Evolutionary conservation across 2,888 invertebrate genomes (phyloP), one percentile per base, ranked within the genome.

Genomic region (Synanthedon andrenaeformis): DNA sequence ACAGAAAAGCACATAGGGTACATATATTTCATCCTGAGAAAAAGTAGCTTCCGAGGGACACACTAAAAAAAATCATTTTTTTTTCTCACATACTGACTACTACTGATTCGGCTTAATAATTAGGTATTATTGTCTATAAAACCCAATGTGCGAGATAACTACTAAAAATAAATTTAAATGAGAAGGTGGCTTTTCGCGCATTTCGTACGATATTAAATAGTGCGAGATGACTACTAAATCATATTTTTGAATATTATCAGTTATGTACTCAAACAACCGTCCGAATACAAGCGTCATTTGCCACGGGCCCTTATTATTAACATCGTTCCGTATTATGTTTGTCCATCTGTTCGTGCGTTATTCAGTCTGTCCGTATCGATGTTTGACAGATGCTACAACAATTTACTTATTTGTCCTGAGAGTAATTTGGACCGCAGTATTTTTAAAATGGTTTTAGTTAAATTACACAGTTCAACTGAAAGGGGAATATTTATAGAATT

Each of bases 301-400:
- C 14, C 13, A 14, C n/a, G n/a, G 8, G 12, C 49, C 49, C 23
- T 49, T 51, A 19, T 49, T 53, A 19, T 23, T 49, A 12, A 23
- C 8, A 19, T 49, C 28, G 10, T n/a, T 41, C 13, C 42, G 14
- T 49, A 49, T 49, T 17, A 17, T 59, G 69, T 69, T 67, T 65
- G 69, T 69, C 72, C 79, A 79, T 79, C 77, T 79, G 80, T 66
- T 72, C 71, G 56, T 60, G 51, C 68, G 70, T 72, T 67, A 65
- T 57, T 50, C 35, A 35, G 35, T 35, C 53, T 56, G 57, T 59
- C 61, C 61, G 58, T 17, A 56, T 50, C 57, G 59, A 59, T 62
- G 63, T 62, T 57, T 59, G 63, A 64, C 72, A 72, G 67, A 71
- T 72, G 71, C 63, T 62, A 59, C 57, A 54, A 57, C 62, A 61